Base-by-base conservation (phyloP, 2,888 invertebrate genomes). In the Epiblema foenella region DNA sequence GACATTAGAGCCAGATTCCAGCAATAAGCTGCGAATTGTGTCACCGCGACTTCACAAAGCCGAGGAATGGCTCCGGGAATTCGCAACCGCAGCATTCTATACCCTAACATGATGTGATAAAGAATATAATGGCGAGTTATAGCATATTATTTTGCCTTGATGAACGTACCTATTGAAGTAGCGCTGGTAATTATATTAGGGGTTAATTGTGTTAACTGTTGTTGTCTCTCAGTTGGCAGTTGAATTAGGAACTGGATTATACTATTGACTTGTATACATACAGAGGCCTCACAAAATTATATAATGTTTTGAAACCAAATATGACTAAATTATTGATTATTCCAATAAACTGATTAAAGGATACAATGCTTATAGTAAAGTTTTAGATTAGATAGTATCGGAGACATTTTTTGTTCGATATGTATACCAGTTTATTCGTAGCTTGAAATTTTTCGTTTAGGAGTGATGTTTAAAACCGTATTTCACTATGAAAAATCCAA, bases 141-240 rank as follows among this genome's bases (percentile, higher is more conserved):
- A 52, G 33, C 20, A 20, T n/a, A 37, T 51, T 37, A 52, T 39
- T 52, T 52, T 39, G 54, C 15, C 8, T 39, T 52, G 52, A 64
- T 54, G 39, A 52, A 52, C 51, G 51, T 24, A 54, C 64, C 51
- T 18, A 24, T 15, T n/a, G n/a, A 39, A 54, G 37, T 54, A 20
- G 20, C 52, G 49, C 17, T 49, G 37, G 52, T 54, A 39, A 64
- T 64, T 37, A 64, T 39, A 39, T 54, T 64, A 64, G 20, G 5
- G 39, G 37, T 52, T 54, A 39, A 64, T 64, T 64, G 20, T 64
- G 24, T 64, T 54, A 20, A 64, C 39, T 59, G 17, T 5, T 39
- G 64, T 54, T 64, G 54, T 39, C 39, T 54, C 64, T 11, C 39
- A 37, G 46, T 46, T 24, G 18, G n/a, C n/a, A n/a, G n/a, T n/a